Evolutionary conservation across 1,140 invertebrate species (phyloP).

Genomic region (Drosophila lini): DNA sequence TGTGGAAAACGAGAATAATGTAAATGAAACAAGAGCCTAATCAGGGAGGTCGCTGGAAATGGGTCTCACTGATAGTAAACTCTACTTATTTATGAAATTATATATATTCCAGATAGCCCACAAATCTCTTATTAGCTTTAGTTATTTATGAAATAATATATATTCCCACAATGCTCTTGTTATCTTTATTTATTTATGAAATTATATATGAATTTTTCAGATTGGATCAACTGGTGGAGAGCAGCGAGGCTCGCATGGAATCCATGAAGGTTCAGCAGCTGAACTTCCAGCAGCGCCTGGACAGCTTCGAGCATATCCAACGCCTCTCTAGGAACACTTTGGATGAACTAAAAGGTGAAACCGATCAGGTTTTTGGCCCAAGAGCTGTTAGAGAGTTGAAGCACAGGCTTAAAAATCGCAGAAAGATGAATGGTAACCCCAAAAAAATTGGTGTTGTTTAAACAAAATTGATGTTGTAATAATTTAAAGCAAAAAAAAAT

Average conservation of each 20-base stretch:
- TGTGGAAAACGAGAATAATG: not conserved
- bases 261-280: slow-evolving; percentile 69
- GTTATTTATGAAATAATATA: too few species aligned
- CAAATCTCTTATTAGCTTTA: too few species aligned
- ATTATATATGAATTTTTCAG: slow-evolving; percentile 23
- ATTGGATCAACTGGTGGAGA: slow-evolving; percentile 56
- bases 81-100: too few species aligned
- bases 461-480: slow-evolving; percentile 31
- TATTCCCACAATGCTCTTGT: not conserved
- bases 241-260: slow-evolving; percentile 66
- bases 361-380: slow-evolving; percentile 40
- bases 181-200: not conserved
- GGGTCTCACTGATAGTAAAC: not conserved
- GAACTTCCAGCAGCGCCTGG: slow-evolving; percentile 65
- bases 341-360: slow-evolving; percentile 81
- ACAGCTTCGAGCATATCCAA: slow-evolving; percentile 72
- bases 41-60: slow-evolving; percentile 8
- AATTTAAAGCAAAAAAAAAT: too few species aligned
- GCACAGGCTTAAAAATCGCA: slow-evolving; percentile 58
- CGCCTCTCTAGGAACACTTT: slow-evolving; percentile 56
- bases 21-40: slow-evolving; percentile 6
- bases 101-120: too few species aligned
- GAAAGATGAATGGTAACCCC: slow-evolving; percentile 53
- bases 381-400: slow-evolving; percentile 48
- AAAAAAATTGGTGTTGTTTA: slow-evolving; percentile 25